These are phyloP conservation scores for Allobates femoralis DNA, from an alignment of 2,797 vertebrate species.

Conservation along the genomic window DNA sequence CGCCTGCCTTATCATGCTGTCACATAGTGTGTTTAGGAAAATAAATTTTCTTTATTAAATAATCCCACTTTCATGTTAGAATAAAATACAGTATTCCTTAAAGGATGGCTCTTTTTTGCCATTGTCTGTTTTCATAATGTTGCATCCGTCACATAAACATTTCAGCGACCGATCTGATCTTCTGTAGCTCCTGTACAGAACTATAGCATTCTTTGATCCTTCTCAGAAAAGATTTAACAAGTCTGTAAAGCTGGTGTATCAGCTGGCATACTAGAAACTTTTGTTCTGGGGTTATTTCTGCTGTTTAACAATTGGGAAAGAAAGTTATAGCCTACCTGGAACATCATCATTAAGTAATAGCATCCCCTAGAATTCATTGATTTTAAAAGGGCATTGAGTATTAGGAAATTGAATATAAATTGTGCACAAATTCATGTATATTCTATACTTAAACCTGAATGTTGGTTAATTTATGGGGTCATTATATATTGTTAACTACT, in stretches of 20 bases:
- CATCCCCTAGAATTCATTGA: background rate
- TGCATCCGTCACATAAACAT: background rate
- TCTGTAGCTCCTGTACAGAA: background rate
- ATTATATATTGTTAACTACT: background rate
- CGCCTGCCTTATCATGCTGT: background rate
- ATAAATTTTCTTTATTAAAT: background rate
- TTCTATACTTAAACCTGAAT: background rate
- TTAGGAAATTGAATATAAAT: too few species aligned
- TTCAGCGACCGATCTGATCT: background rate
- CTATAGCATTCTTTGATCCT: background rate
- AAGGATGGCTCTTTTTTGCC: background rate
- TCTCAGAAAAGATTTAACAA: constrained; percentile 5
- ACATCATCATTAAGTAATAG: background rate
- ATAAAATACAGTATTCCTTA: constrained; percentile 1
- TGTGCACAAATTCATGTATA: background rate
- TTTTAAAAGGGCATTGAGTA: background rate
- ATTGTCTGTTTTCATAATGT: constrained; percentile 3
- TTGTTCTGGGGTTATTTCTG: background rate
- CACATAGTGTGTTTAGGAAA: constrained; percentile 18
- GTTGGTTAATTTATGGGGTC: background rate
- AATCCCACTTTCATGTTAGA: background rate
- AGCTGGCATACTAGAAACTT: background rate
- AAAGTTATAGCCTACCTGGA: background rate
- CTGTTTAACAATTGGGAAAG: background rate
- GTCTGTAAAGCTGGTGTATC: background rate